Base-by-base conservation (phyloP, 2,797 vertebrate genomes). In the Prionace glauca region DNA sequence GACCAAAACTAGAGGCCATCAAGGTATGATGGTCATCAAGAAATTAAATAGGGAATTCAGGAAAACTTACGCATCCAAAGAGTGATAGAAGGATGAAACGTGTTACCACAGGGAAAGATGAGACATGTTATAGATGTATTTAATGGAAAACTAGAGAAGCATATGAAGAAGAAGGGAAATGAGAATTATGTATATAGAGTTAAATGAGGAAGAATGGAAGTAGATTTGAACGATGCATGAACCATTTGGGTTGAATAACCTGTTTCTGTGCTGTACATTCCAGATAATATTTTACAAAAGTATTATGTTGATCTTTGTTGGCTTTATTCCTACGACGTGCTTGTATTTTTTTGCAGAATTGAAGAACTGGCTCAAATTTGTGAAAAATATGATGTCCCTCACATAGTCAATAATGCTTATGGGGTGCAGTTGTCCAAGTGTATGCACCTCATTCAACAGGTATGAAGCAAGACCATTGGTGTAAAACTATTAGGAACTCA, bases 391-490 rank as follows among this genome's bases (percentile, higher is more conserved):
- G 96, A 97, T 95, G 97, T 99, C 96, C 99, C 99, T 26, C 99
- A 99, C 96, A 97, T 99, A 95, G 99, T 99, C 81, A 99, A 99
- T 97, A 99, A 99, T 95, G 99, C 99, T 0, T 99, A 99, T 5
- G 99, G 99, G 95, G 97, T 99, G 0, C 99, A 99, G 96, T 98
- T 98, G n/a, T 99, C 99, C 72, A 99, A 99, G 96, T 99, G 99
- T 96, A 99, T 99, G 99, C 99, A 99, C 96, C 99, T 99, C 1
- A 99, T 99, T 96, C 98, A 99, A 84, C 98, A 99, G 98, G 99
- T 99, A 97, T 96, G 95, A 9, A 24, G 36, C 93, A 56, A 96
- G 41, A n/a, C 10, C n/a, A 95, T 50, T 41, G n/a, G 1, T 67
- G 0, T 22, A 69, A 36, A 92, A 41, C 32, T 92, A 69, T 41